These are phyloP conservation scores for Drosophila percnosoma DNA, from an alignment of 2,888 invertebrate species.

Conservation along the genomic window DNA sequence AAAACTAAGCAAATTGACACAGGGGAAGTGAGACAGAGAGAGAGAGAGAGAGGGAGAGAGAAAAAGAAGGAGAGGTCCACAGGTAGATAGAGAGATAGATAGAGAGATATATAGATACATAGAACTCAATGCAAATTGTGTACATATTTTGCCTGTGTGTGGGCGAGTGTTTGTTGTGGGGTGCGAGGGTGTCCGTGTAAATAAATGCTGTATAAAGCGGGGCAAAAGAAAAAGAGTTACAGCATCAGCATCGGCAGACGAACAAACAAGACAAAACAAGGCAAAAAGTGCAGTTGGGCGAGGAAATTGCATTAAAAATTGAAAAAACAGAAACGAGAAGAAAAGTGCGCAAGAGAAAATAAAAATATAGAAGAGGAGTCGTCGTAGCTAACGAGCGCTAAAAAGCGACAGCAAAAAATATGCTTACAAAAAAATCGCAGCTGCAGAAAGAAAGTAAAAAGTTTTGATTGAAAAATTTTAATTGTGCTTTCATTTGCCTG, in stretches of 20 bases:
- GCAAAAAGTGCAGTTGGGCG: slow-evolving; percentile 75
- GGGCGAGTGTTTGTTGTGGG: slow-evolving; percentile 21
- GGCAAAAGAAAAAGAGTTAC: slow-evolving; percentile 24
- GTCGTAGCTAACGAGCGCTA: slow-evolving; percentile 72
- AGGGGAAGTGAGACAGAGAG: neutral
- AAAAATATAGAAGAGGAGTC: slow-evolving; percentile 33
- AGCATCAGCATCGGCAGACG: slow-evolving; percentile 30
- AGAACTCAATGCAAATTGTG: slow-evolving; percentile 59
- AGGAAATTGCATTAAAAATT: slow-evolving; percentile 79
- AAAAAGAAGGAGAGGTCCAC: neutral
- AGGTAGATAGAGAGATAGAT: neutral
- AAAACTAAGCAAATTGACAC: slow-evolving; percentile 37
- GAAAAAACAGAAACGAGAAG: slow-evolving; percentile 46
- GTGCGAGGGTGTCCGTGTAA: slow-evolving; percentile 55
- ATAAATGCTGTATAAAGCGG: slow-evolving; percentile 69
- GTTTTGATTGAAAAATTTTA: slow-evolving; percentile 77
- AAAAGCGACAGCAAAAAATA: slow-evolving; percentile 53
- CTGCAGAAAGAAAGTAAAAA: slow-evolving; percentile 57
- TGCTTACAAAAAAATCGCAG: slow-evolving; percentile 13
- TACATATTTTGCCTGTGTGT: slow-evolving; percentile 55
- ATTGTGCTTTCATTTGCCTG: slow-evolving; percentile 67
- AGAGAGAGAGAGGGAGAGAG: neutral
- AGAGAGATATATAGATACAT: slow-evolving; percentile 15
- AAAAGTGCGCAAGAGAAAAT: slow-evolving; percentile 26
- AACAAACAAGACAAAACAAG: slow-evolving; percentile 44